Evolutionary conservation across 2,888 invertebrate species (phyloP).

Genomic region (Nomada flava): DNA sequence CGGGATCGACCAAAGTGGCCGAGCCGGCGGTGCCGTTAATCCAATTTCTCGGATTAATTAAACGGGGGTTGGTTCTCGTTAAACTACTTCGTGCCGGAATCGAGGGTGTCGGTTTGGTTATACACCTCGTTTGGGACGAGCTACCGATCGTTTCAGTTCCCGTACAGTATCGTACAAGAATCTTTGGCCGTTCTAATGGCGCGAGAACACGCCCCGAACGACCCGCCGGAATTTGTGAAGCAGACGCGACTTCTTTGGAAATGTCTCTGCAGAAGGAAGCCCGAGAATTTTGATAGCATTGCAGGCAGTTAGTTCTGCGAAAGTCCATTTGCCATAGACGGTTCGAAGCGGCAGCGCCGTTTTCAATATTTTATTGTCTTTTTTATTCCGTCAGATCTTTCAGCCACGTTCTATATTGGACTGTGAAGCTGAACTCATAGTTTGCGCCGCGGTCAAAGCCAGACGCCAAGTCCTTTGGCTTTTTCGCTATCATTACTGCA

Average conservation of each 20-base stretch:
- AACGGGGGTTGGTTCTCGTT: conserved; percentile 70
- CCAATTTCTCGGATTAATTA: conserved; percentile 76
- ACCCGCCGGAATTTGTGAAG: not conserved
- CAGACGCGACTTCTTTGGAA: not conserved
- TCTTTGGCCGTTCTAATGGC: not conserved
- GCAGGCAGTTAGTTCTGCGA: no score
- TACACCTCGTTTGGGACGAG: conserved; percentile 63
- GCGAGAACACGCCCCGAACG: not conserved
- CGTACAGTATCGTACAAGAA: conserved; percentile 8
- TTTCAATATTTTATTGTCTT: conserved; percentile 12
- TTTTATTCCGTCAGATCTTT: not conserved
- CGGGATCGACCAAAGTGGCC: conserved; percentile 59
- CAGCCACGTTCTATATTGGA: not conserved
- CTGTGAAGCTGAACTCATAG: not conserved
- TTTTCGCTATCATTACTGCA: not conserved
- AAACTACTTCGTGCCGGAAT: conserved; percentile 66
- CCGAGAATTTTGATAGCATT: no score
- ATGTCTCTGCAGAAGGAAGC: not conserved
- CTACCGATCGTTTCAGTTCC: conserved; percentile 46
- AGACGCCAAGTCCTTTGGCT: conserved; percentile 22
- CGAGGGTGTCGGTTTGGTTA: conserved; percentile 63
- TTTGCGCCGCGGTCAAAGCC: not conserved
- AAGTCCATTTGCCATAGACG: not conserved
- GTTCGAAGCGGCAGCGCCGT: not conserved
- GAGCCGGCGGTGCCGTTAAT: conserved; percentile 67